phyloP scores from a whole-genome alignment of 2,113 vertebrate species.

The Mesembrinibis cayennensis region DNA sequence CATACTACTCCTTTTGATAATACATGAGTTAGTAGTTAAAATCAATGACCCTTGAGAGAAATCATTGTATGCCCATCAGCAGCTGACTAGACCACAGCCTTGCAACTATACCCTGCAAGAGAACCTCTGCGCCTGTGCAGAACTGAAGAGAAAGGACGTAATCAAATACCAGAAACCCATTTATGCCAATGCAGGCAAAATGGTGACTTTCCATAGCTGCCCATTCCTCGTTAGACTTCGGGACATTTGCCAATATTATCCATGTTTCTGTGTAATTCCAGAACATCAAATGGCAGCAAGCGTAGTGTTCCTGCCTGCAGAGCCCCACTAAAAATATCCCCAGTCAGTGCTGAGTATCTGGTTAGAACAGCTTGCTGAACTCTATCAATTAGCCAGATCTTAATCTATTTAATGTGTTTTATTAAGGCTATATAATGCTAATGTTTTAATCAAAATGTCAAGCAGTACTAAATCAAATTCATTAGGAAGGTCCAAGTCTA shows the following conservation, averaged over 20 bases:
- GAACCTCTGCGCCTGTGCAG: neutral
- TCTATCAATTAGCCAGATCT: conserved; percentile 68
- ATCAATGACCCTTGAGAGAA: neutral
- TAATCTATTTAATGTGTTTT: conserved; percentile 71
- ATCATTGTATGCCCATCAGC: neutral
- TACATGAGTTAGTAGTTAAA: neutral
- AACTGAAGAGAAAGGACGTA: neutral
- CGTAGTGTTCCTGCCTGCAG: conserved; percentile 26
- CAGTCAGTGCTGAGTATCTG: conserved; percentile 39
- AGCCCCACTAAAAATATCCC: conserved; percentile 59
- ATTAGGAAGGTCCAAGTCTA: conserved; percentile 62
- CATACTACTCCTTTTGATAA: neutral
- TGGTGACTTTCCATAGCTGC: neutral
- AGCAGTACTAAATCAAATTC: conserved; percentile 64
- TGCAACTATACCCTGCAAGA: neutral
- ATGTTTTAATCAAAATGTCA: conserved; percentile 72
- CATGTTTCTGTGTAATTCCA: conserved; percentile 29
- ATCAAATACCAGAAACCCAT: neutral
- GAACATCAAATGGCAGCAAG: conserved; percentile 32
- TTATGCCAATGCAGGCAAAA: neutral
- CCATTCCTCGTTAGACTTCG: neutral
- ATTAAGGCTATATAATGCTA: conserved; percentile 66
- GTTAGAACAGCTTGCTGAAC: conserved; percentile 63
- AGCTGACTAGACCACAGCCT: neutral
- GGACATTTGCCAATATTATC: neutral